Conservation (phyloP, 1,140 invertebrate species). For the Dolichoris vasculosae region DNA sequence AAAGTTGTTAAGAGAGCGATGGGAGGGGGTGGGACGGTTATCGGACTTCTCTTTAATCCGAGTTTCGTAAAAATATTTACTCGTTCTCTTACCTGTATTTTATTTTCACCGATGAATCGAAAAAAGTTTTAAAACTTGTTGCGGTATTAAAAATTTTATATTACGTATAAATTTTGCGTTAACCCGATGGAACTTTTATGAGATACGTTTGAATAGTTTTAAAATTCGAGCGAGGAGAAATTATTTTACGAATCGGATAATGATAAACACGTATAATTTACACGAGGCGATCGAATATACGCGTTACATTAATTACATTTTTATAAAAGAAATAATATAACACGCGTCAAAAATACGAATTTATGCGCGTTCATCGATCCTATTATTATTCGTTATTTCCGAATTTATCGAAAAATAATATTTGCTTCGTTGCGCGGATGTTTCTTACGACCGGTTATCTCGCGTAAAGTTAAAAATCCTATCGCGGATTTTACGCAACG, state of each 20-base stretch:
- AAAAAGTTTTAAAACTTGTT: neutral
- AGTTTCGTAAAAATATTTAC: constrained; percentile 17
- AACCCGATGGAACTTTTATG: constrained; percentile 39
- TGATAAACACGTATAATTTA: constrained; percentile 7
- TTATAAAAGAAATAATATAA: neutral
- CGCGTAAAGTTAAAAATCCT: too few species aligned
- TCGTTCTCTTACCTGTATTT: neutral
- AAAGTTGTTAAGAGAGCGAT: neutral
- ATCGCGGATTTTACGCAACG: too few species aligned
- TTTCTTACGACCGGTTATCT: too few species aligned
- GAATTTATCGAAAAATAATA: neutral
- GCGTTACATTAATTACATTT: neutral
- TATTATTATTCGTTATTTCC: neutral
- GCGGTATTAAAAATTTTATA: constrained; percentile 19
- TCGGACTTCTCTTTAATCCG: neutral
- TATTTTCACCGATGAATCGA: neutral
- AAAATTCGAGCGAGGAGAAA: neutral
- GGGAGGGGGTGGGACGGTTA: neutral
- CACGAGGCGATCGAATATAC: neutral
- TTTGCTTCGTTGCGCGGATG: too few species aligned
- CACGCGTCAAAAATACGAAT: neutral
- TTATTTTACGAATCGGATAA: neutral
- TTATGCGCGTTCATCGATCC: neutral
- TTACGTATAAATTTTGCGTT: constrained; percentile 27
- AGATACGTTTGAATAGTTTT: neutral